Conservation (phyloP, 1,140 invertebrate species). For the Tyrophagus putrescentiae region DNA sequence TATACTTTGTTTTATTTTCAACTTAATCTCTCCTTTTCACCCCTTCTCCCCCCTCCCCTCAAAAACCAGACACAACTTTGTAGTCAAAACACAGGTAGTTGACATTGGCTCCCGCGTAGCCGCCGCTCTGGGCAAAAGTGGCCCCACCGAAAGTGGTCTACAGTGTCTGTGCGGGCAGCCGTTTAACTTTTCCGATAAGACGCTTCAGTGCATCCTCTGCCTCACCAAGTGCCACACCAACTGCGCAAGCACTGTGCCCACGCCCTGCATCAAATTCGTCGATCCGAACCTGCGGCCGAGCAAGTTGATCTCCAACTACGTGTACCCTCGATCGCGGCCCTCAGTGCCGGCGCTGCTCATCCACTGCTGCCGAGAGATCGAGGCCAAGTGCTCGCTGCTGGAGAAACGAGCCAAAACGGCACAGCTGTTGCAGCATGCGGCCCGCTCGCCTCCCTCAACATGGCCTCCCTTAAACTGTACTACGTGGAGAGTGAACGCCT, state of each 20-base stretch:
- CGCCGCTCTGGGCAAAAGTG: not conserved
- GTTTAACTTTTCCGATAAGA: conserved; percentile 15
- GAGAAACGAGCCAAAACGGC: no score
- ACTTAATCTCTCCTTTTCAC: no score
- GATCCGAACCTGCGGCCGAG: conserved; percentile 14
- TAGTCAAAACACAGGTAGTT: not conserved
- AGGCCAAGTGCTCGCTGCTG: not conserved
- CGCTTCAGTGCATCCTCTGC: conserved; percentile 8
- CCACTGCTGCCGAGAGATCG: conserved; percentile 9
- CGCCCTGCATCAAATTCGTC: conserved; percentile 7
- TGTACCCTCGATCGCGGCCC: conserved; percentile 10
- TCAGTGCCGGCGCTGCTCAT: conserved; percentile 7
- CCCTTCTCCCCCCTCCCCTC: no score
- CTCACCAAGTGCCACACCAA: not conserved
- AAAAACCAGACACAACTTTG: conserved; percentile 1
- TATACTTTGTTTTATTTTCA: no score
- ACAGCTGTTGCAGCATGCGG: not conserved
- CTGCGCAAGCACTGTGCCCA: not conserved
- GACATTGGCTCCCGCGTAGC: not conserved
- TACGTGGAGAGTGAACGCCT: conserved; percentile 5
- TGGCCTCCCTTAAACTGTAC: not conserved
- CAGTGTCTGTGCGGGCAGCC: conserved; percentile 4
- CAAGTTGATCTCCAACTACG: conserved; percentile 1
- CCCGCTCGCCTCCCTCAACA: not conserved
- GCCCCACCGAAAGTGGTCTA: not conserved